phyloP scores from a whole-genome alignment of 2,888 invertebrate genomes.

The Tyria jacobaeae region DNA sequence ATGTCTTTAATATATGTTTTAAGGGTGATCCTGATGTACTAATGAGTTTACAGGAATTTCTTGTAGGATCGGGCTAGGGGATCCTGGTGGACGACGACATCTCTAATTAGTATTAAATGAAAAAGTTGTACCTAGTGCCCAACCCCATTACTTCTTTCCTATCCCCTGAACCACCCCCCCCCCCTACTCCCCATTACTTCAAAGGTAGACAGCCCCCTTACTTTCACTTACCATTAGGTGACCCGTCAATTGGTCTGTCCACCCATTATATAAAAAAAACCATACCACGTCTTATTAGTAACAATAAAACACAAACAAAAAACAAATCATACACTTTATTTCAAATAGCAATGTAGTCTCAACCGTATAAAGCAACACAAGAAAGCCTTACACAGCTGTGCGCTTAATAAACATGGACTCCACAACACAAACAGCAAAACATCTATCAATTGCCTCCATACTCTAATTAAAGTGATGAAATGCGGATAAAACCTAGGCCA shows the following conservation, averaged over 20 bases:
- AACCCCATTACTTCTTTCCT: too few relatives aligned
- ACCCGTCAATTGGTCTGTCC: too few relatives aligned
- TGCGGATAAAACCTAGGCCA: constrained; percentile 55
- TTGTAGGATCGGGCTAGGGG: too few relatives aligned
- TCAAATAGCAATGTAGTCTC: constrained; percentile 23
- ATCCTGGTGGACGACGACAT: too few relatives aligned
- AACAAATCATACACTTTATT: constrained; percentile 28
- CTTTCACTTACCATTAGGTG: too few relatives aligned
- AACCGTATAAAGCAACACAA: constrained; percentile 52
- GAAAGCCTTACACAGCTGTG: constrained; percentile 49
- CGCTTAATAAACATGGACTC: constrained; percentile 57
- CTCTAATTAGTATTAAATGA: too few relatives aligned
- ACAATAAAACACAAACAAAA: not conserved
- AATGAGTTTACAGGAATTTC: not conserved
- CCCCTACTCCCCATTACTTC: too few relatives aligned
- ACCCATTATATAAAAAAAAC: too few relatives aligned
- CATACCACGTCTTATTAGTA: too few relatives aligned
- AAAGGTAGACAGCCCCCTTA: too few relatives aligned
- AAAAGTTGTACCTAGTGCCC: too few relatives aligned
- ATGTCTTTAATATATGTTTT: not conserved
- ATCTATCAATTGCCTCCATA: constrained; percentile 51
- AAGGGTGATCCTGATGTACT: not conserved
- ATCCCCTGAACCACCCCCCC: too few relatives aligned
- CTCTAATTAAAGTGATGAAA: constrained; percentile 47
- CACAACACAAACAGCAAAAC: constrained; percentile 54